A percentile compares a stretch with the other conserved stretches of the same genome.
Evolutionary conservation across 2,888 invertebrate genomes (phyloP).

Genomic region (Monoplex corrugatus): DNA sequence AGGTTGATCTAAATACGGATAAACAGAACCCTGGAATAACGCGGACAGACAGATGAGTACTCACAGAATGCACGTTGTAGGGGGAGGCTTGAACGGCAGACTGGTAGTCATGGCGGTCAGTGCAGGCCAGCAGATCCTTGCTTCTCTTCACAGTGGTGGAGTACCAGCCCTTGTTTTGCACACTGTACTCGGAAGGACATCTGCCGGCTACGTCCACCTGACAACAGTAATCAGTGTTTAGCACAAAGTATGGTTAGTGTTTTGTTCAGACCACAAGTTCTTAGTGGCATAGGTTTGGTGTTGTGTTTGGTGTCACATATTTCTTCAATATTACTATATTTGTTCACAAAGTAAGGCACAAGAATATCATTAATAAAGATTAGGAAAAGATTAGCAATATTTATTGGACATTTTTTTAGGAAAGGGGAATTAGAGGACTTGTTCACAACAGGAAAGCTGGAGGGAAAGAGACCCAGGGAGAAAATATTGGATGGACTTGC

Average conservation of each 20-base stretch:
- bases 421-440: no score
- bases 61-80: slow-evolving; percentile 77
- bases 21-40: no score
- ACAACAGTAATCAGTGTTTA: no score
- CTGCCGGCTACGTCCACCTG: no score
- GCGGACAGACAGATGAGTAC: slow-evolving; percentile 60
- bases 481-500: no score
- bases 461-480: no score
- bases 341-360: neutral
- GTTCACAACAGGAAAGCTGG: no score
- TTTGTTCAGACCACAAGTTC: neutral
- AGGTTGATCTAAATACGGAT: no score
- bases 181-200: slow-evolving; percentile 85
- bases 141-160: slow-evolving; percentile 72
- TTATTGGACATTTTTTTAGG: no score
- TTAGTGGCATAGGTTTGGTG: neutral
- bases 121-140: slow-evolving; percentile 78
- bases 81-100: slow-evolving; percentile 76
- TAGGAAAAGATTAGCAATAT: no score
- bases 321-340: neutral
- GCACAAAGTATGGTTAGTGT: neutral
- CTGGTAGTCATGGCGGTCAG: slow-evolving; percentile 74
- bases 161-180: slow-evolving; percentile 64
- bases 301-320: no score
- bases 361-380: neutral